Evolutionary conservation across 2,113 vertebrate genomes (phyloP).

Genomic region (Meriones unguiculatus): DNA sequence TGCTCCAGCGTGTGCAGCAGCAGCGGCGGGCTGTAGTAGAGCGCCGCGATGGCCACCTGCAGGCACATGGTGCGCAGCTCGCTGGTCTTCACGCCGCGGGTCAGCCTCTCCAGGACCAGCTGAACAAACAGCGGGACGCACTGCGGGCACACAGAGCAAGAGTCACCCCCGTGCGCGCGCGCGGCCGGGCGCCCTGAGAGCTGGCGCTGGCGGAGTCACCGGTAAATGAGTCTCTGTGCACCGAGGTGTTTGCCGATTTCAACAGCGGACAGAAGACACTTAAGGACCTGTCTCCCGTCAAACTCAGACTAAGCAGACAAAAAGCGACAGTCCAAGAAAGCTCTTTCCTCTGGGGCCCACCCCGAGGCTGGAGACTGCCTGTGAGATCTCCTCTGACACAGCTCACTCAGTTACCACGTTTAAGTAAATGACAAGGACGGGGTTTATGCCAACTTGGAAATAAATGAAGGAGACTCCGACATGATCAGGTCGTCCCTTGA

Average conservation of each 20-base stretch:
- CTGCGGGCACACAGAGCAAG: slow-evolving; percentile 79
- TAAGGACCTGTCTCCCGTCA: neutral
- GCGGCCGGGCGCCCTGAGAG: neutral
- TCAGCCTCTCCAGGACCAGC: slow-evolving; percentile 95
- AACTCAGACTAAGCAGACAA: neutral
- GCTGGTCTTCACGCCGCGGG: slow-evolving; percentile 95
- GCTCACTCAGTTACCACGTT: neutral
- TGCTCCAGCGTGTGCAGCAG: slow-evolving; percentile 96
- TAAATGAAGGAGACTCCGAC: neutral
- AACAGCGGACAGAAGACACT: neutral
- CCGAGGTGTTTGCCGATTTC: neutral
- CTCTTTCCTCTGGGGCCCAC: neutral
- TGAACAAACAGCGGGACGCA: slow-evolving; percentile 97
- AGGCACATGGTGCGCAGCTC: slow-evolving; percentile 98
- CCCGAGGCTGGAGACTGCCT: neutral
- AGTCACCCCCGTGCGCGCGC: neutral
- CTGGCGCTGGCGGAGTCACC: neutral
- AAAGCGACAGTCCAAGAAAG: neutral
- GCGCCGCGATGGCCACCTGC: slow-evolving; percentile 96
- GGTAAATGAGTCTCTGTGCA: neutral
- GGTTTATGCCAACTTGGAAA: neutral
- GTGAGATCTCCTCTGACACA: neutral
- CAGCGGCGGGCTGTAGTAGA: slow-evolving; percentile 96
- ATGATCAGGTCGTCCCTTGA: neutral
- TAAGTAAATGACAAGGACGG: neutral